Base-by-base conservation (phyloP, 1,140 invertebrate genomes). In the Akabosia matsudoensis region DNA sequence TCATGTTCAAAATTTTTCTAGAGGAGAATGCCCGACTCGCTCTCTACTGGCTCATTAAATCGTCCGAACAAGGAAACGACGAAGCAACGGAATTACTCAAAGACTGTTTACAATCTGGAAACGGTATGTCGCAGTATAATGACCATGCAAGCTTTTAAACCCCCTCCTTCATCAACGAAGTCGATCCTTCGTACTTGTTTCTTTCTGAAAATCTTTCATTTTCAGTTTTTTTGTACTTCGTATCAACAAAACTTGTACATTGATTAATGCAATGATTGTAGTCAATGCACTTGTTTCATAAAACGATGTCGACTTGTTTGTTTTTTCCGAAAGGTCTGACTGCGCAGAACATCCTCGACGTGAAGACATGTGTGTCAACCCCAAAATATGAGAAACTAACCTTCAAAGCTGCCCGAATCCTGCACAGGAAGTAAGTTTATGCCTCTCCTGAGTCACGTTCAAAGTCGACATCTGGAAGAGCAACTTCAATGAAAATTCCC, bases 21-120 rank as follows among this genome's bases (percentile, higher is more conserved):
- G 87, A 87, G 80, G 88, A 90, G 82, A 92, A 92, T 85, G 88
- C 88, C 10, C 84, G 88, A 51, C 81, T 89, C 75, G 94, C 93
- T 0, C 89, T 97, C 51, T 91, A 93, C 82, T 97, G 94, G 94
- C 83, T 97, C 4, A 91, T 94, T 18, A 92, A 92, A 85, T 93
- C 95, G 0, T 94, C 33, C 33, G 70, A 72, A 18, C 70, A 74
- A 31, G 94, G 94, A 1, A 93, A 95, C 83, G 87, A 90, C 77
- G 92, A 94, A 83, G 94, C 94, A 1, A 93, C 93, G 28, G 88
- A 90, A 74, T 87, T 94, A 80, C 86, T 97, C 33, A 88, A 88
- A 82, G 88, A 92, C 84, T 96, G 94, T 85, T 88, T 92, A 51
- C 87, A 90, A 30, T 90, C 89, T 33, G 92, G 92, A 33, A 89